phyloP scores from a whole-genome alignment of 2,113 vertebrate species.

The rat (Rattus norvegicus) region GRCr8 NC_086022.1:19971501-19972000 shows the following conservation, averaged over 20 bases:
- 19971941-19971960: not conserved
- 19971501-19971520: constrained; percentile 39
- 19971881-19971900: not conserved
- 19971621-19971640: constrained; percentile 49
- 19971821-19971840: not conserved
- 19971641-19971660: constrained; percentile 55
- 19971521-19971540: constrained; percentile 55
- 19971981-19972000: not conserved
- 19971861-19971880: not conserved
- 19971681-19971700: constrained; percentile 18
- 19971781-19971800: too few species aligned
- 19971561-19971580: constrained; percentile 48
- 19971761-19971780: too few species aligned
- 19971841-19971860: too few species aligned
- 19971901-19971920: not conserved
- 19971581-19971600: constrained; percentile 62
- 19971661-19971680: constrained; percentile 74
- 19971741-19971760: not conserved
- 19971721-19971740: not conserved
- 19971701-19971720: not conserved
- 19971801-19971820: not conserved
- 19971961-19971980: not conserved
- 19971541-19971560: constrained; percentile 69
- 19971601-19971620: constrained; percentile 33
- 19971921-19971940: not conserved